A percentile compares a stretch with the other conserved stretches of the same genome.
Evolutionary conservation across 2,888 invertebrate genomes (phyloP).

Genomic region (Liodrosophila aerea): DNA sequence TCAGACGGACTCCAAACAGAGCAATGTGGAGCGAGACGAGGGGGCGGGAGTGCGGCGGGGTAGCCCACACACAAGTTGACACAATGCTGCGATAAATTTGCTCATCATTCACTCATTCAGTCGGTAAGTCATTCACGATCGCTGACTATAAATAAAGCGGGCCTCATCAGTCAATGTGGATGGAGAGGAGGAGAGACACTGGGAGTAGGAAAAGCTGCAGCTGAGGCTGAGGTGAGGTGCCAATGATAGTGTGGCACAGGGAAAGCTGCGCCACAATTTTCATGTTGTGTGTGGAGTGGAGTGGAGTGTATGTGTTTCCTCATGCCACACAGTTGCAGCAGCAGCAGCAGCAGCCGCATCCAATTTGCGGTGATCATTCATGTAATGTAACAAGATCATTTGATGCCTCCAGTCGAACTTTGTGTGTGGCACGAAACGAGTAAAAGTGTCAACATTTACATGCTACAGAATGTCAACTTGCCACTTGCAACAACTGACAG

Average conservation of each 20-base stretch:
- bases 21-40: slow-evolving; percentile 2
- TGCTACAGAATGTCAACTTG: slow-evolving; percentile 80
- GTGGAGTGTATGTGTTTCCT: slow-evolving; percentile 63
- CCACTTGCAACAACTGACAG: slow-evolving; percentile 64
- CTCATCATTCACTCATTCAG: slow-evolving; percentile 78
- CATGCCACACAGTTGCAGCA: slow-evolving; percentile 34
- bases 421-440: slow-evolving; percentile 54
- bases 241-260: slow-evolving; percentile 57
- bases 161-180: slow-evolving; percentile 65
- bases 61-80: slow-evolving; percentile 53
- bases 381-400: slow-evolving; percentile 77
- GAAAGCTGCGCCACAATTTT: slow-evolving; percentile 43
- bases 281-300: not conserved
- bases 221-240: slow-evolving; percentile 50
- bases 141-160: slow-evolving; percentile 73
- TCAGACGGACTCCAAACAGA: slow-evolving; percentile 37
- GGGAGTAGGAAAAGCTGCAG: not conserved
- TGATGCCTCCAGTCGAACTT: slow-evolving; percentile 11
- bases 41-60: not conserved
- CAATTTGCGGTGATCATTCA: slow-evolving; percentile 78
- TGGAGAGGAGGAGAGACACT: not conserved
- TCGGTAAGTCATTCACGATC: slow-evolving; percentile 74
- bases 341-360: slow-evolving; percentile 28
- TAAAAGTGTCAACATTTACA: slow-evolving; percentile 82
- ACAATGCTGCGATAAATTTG: slow-evolving; percentile 78